Percentiles rank a stretch among this genome's conserved stretches.
Evolutionary conservation across 2,113 vertebrate species (phyloP).

Genomic region (Cryptotis parvus): DNA sequence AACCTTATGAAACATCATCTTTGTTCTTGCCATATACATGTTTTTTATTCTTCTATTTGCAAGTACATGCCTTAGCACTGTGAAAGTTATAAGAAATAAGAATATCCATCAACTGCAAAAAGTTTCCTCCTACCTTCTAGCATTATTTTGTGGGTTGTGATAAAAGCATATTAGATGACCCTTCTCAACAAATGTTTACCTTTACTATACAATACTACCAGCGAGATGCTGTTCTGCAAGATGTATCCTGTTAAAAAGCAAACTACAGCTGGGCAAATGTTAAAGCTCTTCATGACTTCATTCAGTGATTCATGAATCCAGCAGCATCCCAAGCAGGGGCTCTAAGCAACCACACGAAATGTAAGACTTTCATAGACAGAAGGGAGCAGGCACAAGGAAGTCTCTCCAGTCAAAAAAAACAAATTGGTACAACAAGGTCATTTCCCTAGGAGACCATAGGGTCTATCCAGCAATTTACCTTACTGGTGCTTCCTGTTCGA

Average conservation of each 20-base stretch:
- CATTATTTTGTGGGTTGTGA: neutral
- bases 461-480: neutral
- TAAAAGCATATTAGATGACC: neutral
- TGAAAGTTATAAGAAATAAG: conserved; percentile 41
- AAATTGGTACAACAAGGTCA: neutral
- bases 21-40: neutral
- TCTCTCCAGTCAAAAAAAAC: neutral
- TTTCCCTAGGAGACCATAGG: neutral
- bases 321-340: neutral
- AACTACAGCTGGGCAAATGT: neutral
- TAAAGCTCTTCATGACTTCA: neutral
- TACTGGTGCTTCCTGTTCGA: neutral
- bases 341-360: neutral
- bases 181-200: neutral
- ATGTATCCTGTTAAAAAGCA: neutral
- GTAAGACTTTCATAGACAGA: neutral
- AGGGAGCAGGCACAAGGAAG: neutral
- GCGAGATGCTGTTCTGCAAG: neutral
- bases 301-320: neutral
- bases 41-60: conserved; percentile 9
- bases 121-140: neutral
- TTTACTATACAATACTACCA: neutral
- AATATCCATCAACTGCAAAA: neutral
- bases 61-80: neutral
- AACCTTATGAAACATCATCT: neutral